A percentile compares a stretch with the other conserved stretches of the same genome.
Conservation (phyloP, 2,113 vertebrate genomes). For the Athene noctua region DNA sequence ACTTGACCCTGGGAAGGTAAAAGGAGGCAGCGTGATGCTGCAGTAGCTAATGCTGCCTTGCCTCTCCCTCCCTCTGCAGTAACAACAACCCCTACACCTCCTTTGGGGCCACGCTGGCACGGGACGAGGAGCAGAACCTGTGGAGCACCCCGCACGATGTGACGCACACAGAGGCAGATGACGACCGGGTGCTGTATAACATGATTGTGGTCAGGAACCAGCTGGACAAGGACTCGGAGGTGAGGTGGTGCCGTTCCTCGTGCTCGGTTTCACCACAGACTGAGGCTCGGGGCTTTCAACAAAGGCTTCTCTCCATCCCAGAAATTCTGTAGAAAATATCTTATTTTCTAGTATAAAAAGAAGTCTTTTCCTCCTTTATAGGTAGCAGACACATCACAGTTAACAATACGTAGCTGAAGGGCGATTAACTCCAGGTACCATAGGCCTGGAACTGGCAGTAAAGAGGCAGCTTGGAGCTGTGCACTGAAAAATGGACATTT, state of each 20-base stretch:
- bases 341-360: conserved; percentile 55
- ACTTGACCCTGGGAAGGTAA: background rate
- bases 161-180: conserved; percentile 76
- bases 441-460: conserved; percentile 58
- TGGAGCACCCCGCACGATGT: conserved; percentile 65
- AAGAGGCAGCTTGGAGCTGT: conserved; percentile 60
- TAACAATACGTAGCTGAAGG: conserved; percentile 66
- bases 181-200: conserved; percentile 82
- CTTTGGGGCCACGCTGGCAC: conserved; percentile 73
- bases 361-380: conserved; percentile 37
- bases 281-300: accelerated
- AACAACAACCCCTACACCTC: conserved; percentile 70
- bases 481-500: conserved; percentile 69
- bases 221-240: conserved; percentile 82
- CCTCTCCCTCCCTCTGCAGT: conserved; percentile 4
- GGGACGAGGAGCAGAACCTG: conserved; percentile 76
- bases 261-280: accelerated
- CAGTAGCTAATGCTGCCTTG: accelerated
- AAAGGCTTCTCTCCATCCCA: background rate
- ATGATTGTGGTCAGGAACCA: conserved; percentile 85
- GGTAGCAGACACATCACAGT: conserved; percentile 48
- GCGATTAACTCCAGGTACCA: conserved; percentile 65
- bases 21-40: background rate
- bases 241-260: conserved; percentile 1
- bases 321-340: conserved; percentile 19